A percentile compares a stretch with the other conserved stretches of the same genome.
Evolutionary conservation across 2,113 vertebrate species (phyloP).

Genomic region (Rhineura floridana): DNA sequence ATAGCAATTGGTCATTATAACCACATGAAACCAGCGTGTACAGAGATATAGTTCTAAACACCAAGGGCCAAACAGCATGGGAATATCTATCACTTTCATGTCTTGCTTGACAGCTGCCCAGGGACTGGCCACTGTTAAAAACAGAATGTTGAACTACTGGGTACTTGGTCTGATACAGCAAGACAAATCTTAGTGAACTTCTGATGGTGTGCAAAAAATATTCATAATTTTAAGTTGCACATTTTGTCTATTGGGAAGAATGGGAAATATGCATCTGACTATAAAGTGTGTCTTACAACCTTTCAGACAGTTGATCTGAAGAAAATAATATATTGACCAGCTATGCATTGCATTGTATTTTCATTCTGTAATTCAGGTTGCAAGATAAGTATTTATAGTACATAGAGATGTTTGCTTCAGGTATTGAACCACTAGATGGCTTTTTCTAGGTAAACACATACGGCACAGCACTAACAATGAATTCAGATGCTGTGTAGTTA

Average conservation of each 20-base stretch:
- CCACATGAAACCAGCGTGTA: neutral
- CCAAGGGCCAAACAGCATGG: neutral
- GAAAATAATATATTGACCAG: neutral
- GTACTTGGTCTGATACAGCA: neutral
- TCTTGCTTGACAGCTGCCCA: neutral
- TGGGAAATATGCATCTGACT: neutral
- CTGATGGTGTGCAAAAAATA: neutral
- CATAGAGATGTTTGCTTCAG: neutral
- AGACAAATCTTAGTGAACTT: neutral
- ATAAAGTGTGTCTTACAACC: neutral
- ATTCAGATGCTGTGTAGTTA: neutral
- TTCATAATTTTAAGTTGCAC: neutral
- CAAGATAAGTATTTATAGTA: neutral
- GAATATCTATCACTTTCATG: neutral
- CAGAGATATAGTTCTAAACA: neutral
- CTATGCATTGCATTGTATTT: neutral
- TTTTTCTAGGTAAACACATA: neutral
- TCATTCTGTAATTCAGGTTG: neutral
- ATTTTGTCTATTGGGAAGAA: neutral
- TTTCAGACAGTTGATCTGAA: neutral
- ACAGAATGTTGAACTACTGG: neutral
- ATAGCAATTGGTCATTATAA: too few species aligned
- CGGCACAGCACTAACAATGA: neutral
- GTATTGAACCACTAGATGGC: constrained; percentile 19
- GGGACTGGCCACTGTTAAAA: too few species aligned